Conservation (phyloP, 2,113 vertebrate genomes). For the Rhinolophus sinicus region DNA sequence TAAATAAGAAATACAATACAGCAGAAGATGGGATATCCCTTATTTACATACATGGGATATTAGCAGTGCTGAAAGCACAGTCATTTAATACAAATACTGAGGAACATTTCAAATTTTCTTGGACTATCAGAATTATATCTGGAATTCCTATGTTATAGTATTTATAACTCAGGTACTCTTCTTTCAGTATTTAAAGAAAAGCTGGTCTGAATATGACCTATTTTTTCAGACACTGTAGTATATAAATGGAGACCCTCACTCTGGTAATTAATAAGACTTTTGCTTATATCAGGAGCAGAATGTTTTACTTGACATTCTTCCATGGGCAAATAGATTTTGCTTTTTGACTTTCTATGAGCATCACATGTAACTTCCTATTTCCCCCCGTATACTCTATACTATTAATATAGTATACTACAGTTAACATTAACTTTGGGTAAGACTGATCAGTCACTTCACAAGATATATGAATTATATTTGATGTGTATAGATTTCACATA, state of each 20-base stretch:
- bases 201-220: neutral
- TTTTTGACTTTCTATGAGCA: conserved; percentile 62
- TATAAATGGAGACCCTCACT: neutral
- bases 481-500: neutral
- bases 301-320: conserved; percentile 59
- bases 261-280: neutral
- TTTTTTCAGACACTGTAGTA: neutral
- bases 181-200: neutral
- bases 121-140: neutral
- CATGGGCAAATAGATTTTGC: conserved; percentile 41
- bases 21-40: neutral
- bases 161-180: neutral
- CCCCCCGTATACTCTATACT: neutral
- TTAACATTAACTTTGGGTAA: conserved; percentile 63
- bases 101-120: neutral
- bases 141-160: neutral
- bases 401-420: neutral
- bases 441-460: conserved; percentile 52
- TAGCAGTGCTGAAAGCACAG: neutral
- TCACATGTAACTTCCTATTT: conserved; percentile 70
- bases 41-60: neutral
- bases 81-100: neutral
- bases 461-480: neutral
- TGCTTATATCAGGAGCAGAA: neutral
- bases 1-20: neutral